Conservation (phyloP, 2,888 invertebrate species). For the Aplocera efformata region DNA sequence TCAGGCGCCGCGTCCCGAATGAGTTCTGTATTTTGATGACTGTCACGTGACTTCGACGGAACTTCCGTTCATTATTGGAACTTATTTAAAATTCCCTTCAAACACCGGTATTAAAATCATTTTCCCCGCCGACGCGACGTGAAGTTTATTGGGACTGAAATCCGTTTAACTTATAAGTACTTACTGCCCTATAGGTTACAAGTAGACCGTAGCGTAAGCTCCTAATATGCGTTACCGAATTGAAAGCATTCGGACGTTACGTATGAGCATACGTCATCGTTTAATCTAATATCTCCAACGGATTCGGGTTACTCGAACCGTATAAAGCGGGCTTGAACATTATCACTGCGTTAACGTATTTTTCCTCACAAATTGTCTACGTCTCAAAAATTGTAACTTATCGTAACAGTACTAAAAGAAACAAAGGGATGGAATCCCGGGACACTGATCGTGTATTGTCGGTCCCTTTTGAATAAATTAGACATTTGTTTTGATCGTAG, state of each 20-base stretch:
- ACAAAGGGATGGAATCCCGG: conserved; percentile 39
- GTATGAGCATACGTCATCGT: too few species aligned
- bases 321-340: conserved; percentile 21
- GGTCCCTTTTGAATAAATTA: conserved; percentile 43
- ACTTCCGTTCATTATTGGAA: conserved; percentile 14
- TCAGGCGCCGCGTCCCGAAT: conserved; percentile 31
- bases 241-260: conserved; percentile 14
- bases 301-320: conserved; percentile 18
- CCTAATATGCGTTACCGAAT: conserved; percentile 16
- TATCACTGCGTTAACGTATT: conserved; percentile 26
- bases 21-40: conserved; percentile 35
- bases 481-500: conserved; percentile 69
- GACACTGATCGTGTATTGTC: conserved; percentile 37
- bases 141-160: too few species aligned
- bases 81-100: conserved; percentile 1
- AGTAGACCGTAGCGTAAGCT: conserved; percentile 2
- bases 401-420: conserved; percentile 33
- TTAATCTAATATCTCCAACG: conserved; percentile 19
- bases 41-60: conserved; percentile 25
- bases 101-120: conserved; percentile 5
- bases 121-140: neutral
- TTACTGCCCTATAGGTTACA: too few species aligned
- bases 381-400: conserved; percentile 26
- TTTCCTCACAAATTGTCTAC: conserved; percentile 26
- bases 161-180: too few species aligned